Base-by-base conservation (phyloP, 2,113 vertebrate species). In the Anguilla japonica region DNA sequence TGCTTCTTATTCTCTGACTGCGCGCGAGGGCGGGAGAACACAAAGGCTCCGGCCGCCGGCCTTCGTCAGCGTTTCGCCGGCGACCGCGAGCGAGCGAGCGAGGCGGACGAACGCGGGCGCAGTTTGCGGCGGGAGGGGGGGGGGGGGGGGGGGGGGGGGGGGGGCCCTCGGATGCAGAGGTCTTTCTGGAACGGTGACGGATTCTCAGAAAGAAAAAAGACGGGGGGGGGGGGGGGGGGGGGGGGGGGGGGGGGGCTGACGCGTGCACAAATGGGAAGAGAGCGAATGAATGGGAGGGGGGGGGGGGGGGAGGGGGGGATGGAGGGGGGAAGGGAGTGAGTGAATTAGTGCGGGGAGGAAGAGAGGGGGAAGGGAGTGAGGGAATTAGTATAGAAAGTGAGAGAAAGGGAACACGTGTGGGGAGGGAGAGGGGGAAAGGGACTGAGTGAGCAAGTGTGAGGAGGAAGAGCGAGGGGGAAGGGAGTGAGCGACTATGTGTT, bases 381-480 rank as follows among this genome's bases (percentile, higher is more conserved):
- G 82, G 43, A 46, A 6, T 18, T 85, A 46, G 43, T 2, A 43
- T 60, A 16, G 14, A 82, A 60, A 50, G 34, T 22, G 79, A 26
- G 40, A 39, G 50, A 84, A 81, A 82, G 50, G 85, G 92, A 87
- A 91, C 91, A 91, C 93, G 90, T 11, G 34, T 41, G 34, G 40
- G 46, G 29, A 7, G 34, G 39, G 81, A 26, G 34, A 20, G 43
- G 56, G 39, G 11, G 18, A 26, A 26, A 41, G 34, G 41, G 79
- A 29, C 40, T 20, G 22, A 67, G 60, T 29, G 81, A 82, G 2
- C 0, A 39, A 56, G 39, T 15, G 16, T 15, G 15, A 15, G 57
- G 57, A 29, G 43, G 16, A 46, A 53, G 53, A 83, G 46, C 2
- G 29, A 80, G 14, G 43, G 43, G 43, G n/a, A 53, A 75, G 60